Evolutionary conservation across 2,113 vertebrate species (phyloP), one percentile per base, ranked within the genome.

Genomic region (Plecturocebus donacophilus): DNA sequence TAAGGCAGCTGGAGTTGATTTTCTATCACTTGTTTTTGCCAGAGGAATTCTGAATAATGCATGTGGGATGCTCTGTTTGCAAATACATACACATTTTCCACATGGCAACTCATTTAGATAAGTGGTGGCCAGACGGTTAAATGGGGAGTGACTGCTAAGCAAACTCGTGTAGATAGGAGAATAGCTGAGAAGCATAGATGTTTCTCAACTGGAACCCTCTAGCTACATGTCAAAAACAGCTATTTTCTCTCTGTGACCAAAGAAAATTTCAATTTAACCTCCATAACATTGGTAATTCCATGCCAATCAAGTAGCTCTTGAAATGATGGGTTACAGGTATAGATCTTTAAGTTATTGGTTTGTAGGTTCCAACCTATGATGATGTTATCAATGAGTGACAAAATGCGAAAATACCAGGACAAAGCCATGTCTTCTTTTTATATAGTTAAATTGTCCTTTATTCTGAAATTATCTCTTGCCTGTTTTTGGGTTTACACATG

Each of bases 101-200:
- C 90, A 58, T 40, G 87, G 87, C 54, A 71, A 87, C 86, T 95
- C 87, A 80, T 84, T 96, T 95, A 71, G 82, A 16, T 92, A 92
- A 94, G 97, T 92, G 94, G 70, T 71, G 5, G 45, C 80, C 64
- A 92, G 83, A 30, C 56, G 80, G 71, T 73, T 83, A 97, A 96
- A 75, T 93, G 89, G 35, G 30, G 75, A 80, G 86, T 83, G 79
- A 92, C 82, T 64, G 73, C 61, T 58, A 83, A 83, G 38, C 8
- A 4, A 54, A 27, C 49, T 83, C 3, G 52, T 92, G 25, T 32
- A 84, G 73, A n/a, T n/a, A 93, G 87, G 70, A 42, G 96, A 96
- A 92, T 38, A 92, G 56, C 45, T 32, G 91, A 84, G 75, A 84
- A 93, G 23, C 30, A 92, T 5, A 90, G 42, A 45, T 77, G 76